Conservation (phyloP, 1,140 invertebrate species). For the Metaphire vulgaris region DNA sequence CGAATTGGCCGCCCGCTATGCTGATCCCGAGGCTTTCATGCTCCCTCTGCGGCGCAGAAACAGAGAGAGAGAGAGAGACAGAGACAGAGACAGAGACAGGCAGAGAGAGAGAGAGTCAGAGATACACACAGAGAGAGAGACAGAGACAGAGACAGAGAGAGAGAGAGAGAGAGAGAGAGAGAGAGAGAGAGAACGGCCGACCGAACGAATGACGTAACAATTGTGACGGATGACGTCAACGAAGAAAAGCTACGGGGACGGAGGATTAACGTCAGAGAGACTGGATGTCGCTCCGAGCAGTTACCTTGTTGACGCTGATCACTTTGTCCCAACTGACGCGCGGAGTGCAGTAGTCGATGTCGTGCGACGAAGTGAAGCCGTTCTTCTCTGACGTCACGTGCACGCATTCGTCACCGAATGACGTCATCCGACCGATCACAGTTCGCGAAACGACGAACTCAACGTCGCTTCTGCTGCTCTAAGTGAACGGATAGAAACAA, state of each 20-base stretch:
- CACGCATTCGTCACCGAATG: not conserved
- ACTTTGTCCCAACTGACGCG: not conserved
- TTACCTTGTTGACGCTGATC: not conserved
- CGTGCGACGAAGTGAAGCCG: not conserved
- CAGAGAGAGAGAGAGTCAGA: too few relatives aligned
- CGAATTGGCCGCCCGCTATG: slow-evolving; percentile 47
- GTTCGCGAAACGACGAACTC: not conserved
- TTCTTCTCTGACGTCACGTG: not conserved
- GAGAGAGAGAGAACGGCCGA: too few relatives aligned
- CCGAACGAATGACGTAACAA: too few relatives aligned
- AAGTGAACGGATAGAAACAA: too few relatives aligned
- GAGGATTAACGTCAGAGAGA: not conserved
- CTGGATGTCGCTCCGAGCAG: not conserved
- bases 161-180: too few relatives aligned
- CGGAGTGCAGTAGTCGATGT: not conserved
- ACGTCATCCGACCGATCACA: not conserved
- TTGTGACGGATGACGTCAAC: too few relatives aligned
- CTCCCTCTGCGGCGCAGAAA: too few relatives aligned
- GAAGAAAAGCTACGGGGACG: too few relatives aligned
- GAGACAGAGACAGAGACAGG: too few relatives aligned
- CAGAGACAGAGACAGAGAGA: too few relatives aligned
- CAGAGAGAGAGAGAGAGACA: too few relatives aligned
- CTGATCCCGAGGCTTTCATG: slow-evolving; percentile 48
- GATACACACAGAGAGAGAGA: too few relatives aligned
- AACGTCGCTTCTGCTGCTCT: not conserved